phyloP scores from a whole-genome alignment of 2,797 vertebrate species.

The Borostomias antarcticus region DNA sequence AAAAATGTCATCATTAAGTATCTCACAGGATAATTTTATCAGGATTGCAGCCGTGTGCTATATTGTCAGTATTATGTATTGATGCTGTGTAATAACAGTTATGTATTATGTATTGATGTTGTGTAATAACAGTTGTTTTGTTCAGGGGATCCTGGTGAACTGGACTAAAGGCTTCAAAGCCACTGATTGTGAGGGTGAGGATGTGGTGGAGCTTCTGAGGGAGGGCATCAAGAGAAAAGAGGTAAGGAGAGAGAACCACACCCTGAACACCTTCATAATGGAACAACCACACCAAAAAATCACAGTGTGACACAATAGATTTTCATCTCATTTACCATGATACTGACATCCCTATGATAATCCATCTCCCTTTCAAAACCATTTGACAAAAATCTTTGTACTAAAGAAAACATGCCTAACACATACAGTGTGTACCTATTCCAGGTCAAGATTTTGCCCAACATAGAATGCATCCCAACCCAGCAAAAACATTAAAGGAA shows the following conservation, averaged over 20 bases:
- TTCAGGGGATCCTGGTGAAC: constrained; percentile 91
- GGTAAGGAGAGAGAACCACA: constrained; percentile 67
- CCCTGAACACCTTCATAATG: background rate
- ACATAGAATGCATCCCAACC: too few relatives aligned
- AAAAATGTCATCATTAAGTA: too few relatives aligned
- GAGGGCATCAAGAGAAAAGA: constrained; percentile 97
- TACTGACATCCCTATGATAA: too few relatives aligned
- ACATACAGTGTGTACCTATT: too few relatives aligned
- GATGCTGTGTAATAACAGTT: background rate
- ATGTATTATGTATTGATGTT: background rate
- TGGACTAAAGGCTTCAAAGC: constrained; percentile 99
- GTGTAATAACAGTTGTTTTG: constrained; percentile 21
- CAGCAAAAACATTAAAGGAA: too few relatives aligned
- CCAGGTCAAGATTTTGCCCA: too few relatives aligned
- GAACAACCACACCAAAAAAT: background rate
- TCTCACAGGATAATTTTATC: background rate
- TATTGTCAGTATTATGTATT: background rate
- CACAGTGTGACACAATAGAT: background rate
- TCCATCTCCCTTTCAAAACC: too few relatives aligned
- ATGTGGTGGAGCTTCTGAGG: constrained; percentile 90
- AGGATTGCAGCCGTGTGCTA: background rate
- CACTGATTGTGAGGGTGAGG: constrained; percentile 94
- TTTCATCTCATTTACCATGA: too few relatives aligned
- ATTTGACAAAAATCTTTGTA: too few relatives aligned
- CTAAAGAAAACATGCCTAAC: too few relatives aligned